Evolutionary conservation across 2,113 vertebrate genomes (phyloP).

Genomic region (Myotis davidii): DNA sequence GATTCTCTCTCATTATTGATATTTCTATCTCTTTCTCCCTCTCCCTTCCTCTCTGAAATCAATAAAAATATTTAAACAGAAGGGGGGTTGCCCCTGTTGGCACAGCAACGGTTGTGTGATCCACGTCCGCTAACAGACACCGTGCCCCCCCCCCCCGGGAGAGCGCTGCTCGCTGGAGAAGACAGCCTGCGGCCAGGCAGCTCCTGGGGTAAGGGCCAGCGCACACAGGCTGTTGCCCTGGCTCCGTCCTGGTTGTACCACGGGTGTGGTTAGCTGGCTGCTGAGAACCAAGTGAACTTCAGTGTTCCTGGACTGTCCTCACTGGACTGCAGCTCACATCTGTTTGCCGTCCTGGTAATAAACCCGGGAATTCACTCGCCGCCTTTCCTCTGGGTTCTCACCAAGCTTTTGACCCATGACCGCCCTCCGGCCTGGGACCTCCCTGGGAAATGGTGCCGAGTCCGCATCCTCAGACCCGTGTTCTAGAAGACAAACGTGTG

Average conservation of each 20-base stretch:
- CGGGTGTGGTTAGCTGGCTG: not conserved
- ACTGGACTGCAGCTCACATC: conserved; percentile 25
- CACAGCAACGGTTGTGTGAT: not conserved
- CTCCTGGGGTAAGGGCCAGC: not conserved
- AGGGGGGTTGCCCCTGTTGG: not conserved
- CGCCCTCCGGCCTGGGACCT: not conserved
- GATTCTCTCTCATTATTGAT: no score
- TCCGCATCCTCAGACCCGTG: no score
- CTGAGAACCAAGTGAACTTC: conserved; percentile 1
- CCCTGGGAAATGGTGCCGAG: not conserved
- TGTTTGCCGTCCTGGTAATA: not conserved
- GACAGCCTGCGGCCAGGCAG: not conserved
- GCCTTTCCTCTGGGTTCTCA: not conserved
- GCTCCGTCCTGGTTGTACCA: conserved; percentile 67
- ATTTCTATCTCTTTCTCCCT: no score
- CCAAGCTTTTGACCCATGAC: not conserved
- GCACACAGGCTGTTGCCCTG: not conserved
- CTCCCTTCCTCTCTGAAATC: no score
- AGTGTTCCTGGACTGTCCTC: not conserved
- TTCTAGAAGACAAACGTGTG: not conserved
- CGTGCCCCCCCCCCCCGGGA: not conserved
- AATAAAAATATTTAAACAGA: no score
- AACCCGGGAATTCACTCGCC: not conserved
- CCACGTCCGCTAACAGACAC: not conserved
- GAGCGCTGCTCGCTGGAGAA: not conserved